Conservation (phyloP, 2,113 vertebrate genomes). For the Lamprologus callipterus region DNA sequence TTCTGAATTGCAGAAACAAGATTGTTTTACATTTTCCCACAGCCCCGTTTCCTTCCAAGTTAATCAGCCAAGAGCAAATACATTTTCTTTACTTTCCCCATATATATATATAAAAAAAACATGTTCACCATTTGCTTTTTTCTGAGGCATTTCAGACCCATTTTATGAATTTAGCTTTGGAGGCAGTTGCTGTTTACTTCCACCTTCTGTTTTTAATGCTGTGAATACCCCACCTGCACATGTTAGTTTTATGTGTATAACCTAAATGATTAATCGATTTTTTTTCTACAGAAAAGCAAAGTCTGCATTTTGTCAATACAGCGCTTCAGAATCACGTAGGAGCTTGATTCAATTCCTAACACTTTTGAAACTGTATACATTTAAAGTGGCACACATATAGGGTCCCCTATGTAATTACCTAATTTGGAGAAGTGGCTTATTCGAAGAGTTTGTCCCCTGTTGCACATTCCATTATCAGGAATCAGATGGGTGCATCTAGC, state of each 20-base stretch:
- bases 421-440: neutral
- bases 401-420: neutral
- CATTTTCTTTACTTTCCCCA: neutral
- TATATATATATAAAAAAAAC: neutral
- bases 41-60: neutral
- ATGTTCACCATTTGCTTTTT: neutral
- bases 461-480: slow-evolving; percentile 55
- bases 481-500: slow-evolving; percentile 21
- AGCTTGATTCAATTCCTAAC: neutral
- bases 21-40: neutral
- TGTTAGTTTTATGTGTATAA: slow-evolving; percentile 39
- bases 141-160: neutral
- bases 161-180: slow-evolving; percentile 10
- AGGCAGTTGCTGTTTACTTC: slow-evolving; percentile 31
- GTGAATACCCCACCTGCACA: slow-evolving; percentile 64
- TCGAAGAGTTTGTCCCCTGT: neutral
- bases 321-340: neutral
- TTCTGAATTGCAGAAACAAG: neutral
- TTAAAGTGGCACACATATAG: slow-evolving; percentile 22
- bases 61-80: neutral
- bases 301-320: slow-evolving; percentile 4
- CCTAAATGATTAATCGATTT: neutral
- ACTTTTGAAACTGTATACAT: neutral
- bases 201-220: slow-evolving; percentile 66
- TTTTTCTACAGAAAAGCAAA: neutral